Conservation (phyloP, 2,797 vertebrate species). For the Salarias fasciatus region DNA sequence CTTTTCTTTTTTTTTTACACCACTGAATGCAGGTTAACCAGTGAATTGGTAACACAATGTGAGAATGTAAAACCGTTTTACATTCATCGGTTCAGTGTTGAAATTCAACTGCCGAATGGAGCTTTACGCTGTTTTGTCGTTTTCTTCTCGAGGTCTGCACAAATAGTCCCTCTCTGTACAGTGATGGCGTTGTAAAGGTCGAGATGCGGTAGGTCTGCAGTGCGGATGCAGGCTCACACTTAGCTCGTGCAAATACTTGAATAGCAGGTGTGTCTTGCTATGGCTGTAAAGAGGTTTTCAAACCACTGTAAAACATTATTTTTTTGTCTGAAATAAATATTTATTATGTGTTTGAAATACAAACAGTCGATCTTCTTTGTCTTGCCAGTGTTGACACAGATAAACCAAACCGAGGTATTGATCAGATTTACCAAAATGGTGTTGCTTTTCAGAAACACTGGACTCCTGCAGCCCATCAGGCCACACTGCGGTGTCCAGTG, state of each 20-base stretch:
- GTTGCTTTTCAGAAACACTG: no score
- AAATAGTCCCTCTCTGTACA: conserved; percentile 24
- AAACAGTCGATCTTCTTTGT: conserved; percentile 2
- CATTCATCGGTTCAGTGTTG: not conserved
- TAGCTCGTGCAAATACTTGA: conserved; percentile 58
- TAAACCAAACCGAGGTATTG: no score
- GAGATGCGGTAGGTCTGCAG: conserved; percentile 54
- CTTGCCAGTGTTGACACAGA: not conserved
- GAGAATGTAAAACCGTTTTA: no score
- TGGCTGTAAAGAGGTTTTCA: conserved; percentile 73
- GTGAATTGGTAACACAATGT: no score
- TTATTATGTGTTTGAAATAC: conserved; percentile 80
- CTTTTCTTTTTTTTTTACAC: no score
- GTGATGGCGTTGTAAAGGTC: conserved; percentile 39
- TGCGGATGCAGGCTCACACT: not conserved
- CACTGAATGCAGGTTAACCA: no score
- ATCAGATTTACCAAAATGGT: no score
- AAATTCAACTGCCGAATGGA: conserved; percentile 6
- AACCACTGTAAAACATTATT: conserved; percentile 74
- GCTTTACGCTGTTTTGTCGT: conserved; percentile 40
- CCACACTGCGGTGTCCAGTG: no score
- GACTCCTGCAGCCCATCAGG: no score
- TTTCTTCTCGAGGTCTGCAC: conserved; percentile 35
- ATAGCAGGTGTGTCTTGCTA: conserved; percentile 62
- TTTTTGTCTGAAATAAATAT: conserved; percentile 83